A percentile compares a stretch with the other conserved stretches of the same genome.
phyloP scores from a whole-genome alignment of 2,888 invertebrate species.

The Zygogramma bicolorata region DNA sequence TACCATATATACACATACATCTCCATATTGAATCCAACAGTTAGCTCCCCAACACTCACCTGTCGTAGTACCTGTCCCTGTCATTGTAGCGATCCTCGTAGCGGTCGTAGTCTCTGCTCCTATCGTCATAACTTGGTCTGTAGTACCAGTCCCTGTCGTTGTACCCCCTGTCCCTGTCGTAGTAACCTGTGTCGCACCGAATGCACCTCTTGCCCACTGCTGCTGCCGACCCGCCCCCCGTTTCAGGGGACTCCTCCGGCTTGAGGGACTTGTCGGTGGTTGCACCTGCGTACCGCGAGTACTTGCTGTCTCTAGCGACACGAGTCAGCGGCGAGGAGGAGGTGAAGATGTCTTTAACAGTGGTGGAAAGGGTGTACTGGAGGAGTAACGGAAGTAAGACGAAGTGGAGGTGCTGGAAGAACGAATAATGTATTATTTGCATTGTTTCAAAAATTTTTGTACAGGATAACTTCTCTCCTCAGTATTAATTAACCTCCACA shows the following conservation, averaged over 20 bases:
- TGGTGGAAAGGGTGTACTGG: not conserved
- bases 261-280: slow-evolving; percentile 37
- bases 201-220: slow-evolving; percentile 49
- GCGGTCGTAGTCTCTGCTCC: slow-evolving; percentile 16
- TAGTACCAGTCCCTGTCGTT: slow-evolving; percentile 27
- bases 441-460: too few species aligned
- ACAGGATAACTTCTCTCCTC: too few species aligned
- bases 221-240: slow-evolving; percentile 13
- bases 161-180: slow-evolving; percentile 24
- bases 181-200: slow-evolving; percentile 46
- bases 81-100: slow-evolving; percentile 31
- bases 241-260: slow-evolving; percentile 41
- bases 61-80: slow-evolving; percentile 36
- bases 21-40: too few species aligned
- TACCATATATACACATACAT: too few species aligned
- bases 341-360: slow-evolving; percentile 29
- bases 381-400: not conserved
- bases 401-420: not conserved
- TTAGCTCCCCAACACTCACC: too few species aligned
- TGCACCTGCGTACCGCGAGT: slow-evolving; percentile 33
- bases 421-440: too few species aligned
- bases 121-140: slow-evolving; percentile 23
- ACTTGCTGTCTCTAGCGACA: slow-evolving; percentile 34
- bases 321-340: slow-evolving; percentile 31
- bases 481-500: too few species aligned